Evolutionary conservation across 2,797 vertebrate genomes (phyloP), one percentile per base, ranked within the genome.

Genomic region (Leptatherina wallacei): DNA sequence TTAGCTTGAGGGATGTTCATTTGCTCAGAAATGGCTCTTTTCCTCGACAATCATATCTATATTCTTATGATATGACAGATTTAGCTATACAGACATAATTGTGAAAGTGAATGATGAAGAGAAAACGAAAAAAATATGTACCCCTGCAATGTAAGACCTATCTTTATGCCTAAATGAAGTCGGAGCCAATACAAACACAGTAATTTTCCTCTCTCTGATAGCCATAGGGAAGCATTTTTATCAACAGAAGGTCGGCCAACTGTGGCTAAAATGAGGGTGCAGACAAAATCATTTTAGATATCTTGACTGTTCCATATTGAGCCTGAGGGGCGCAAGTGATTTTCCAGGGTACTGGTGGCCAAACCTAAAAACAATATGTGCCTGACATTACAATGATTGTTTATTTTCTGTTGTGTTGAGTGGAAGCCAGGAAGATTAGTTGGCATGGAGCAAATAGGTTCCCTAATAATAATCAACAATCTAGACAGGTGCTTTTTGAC

Each of bases 391-490:
- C 54, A 76, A n/a, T n/a, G 44, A 6, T 72, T 85, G 74, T 86
- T 80, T 83, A 58, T 60, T 24, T 61, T 62, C 62, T 56, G 52
- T 71, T 68, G 77, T 82, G 82, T 73, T 71, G 82, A 88, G 74
- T 80, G 76, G 20, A 76, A 85, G 78, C 68, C 79, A n/a, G 59
- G 78, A 84, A 89, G 88, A 90, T 90, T 83, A 88, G 77, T 55
- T 83, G 79, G 84, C 83, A 81, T 69, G 75, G 82, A 85, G 62
- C 81, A 85, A 84, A 81, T 56, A 73, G 77, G 69, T 69, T 81
- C 77, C 60, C 81, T 81, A 84, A 91, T 85, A 87, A 90, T 87
- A 93, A 88, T 82, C 82, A 57, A 73, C 7, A 2, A 65, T 69
- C 12, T 75, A 78, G 79, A 78, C 65, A 49, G 61, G 69, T 70